phyloP scores from a whole-genome alignment of 2,888 invertebrate genomes.

The Lepidocyrtoides sp. region DNA sequence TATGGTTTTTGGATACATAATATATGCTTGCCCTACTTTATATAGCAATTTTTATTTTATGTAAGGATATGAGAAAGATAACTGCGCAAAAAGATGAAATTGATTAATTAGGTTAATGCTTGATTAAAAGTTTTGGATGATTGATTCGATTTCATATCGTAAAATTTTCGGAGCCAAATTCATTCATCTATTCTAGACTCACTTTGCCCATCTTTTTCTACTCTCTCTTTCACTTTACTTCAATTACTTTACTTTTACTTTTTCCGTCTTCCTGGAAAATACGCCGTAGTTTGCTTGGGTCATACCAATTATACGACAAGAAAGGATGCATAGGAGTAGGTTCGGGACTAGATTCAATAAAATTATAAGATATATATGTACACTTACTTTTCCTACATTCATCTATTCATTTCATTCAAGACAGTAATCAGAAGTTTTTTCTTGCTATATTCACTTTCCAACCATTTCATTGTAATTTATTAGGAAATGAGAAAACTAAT shows the following conservation, averaged over 20 bases:
- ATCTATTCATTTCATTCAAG: no score
- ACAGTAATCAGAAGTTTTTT: background rate
- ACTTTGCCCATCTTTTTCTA: background rate
- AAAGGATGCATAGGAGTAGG: background rate
- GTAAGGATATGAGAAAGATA: no score
- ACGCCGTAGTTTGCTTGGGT: background rate
- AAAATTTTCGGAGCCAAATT: background rate
- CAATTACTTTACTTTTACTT: background rate
- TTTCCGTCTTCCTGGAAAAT: background rate
- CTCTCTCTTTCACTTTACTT: background rate
- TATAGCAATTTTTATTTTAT: no score
- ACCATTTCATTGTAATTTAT: background rate
- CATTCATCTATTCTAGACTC: background rate
- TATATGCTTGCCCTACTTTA: no score
- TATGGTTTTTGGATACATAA: no score
- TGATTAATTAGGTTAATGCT: conserved; percentile 48
- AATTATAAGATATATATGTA: background rate
- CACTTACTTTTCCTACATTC: background rate
- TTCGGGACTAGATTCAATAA: background rate
- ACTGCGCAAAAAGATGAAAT: conserved; percentile 13
- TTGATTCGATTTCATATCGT: conserved; percentile 16
- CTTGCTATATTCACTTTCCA: background rate
- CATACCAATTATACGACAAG: conserved; percentile 10
- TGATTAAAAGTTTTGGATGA: conserved; percentile 42
- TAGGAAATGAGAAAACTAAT: background rate